A percentile compares a stretch with the other conserved stretches of the same genome.
phyloP scores from a whole-genome alignment of 2,888 invertebrate species.

The Glyphotaelius pellucidus region DNA sequence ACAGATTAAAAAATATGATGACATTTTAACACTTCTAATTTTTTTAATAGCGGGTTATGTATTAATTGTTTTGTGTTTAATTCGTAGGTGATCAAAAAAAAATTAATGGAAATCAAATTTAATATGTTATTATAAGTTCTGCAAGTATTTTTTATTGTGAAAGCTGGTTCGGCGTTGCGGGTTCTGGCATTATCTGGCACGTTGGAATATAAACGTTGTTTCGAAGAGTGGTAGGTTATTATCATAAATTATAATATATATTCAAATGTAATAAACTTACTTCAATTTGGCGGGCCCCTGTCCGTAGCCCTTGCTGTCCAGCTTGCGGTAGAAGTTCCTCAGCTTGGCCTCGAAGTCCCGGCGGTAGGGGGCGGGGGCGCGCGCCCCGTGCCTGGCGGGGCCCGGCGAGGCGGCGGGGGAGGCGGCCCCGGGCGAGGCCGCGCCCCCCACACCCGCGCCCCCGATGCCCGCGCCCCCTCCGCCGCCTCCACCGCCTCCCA shows the following conservation, averaged over 20 bases:
- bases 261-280: slow-evolving; percentile 77
- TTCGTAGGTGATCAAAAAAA: too few species aligned
- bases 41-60: too few species aligned
- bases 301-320: slow-evolving; percentile 97
- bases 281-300: slow-evolving; percentile 98
- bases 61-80: too few species aligned
- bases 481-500: slow-evolving; percentile 70
- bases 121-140: too few species aligned
- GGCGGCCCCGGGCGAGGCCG: slow-evolving; percentile 79
- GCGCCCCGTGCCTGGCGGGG: slow-evolving; percentile 84
- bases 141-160: too few species aligned
- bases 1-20: background rate
- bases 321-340: slow-evolving; percentile 94
- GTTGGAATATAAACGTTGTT: too few species aligned
- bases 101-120: too few species aligned
- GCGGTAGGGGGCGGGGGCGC: slow-evolving; percentile 93
- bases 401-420: slow-evolving; percentile 91
- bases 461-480: background rate
- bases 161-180: too few species aligned
- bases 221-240: too few species aligned
- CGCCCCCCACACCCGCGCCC: slow-evolving; percentile 71
- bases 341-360: slow-evolving; percentile 97
- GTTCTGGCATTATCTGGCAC: too few species aligned
- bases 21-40: too few species aligned
- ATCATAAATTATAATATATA: too few species aligned